phyloP scores from a whole-genome alignment of 2,113 vertebrate genomes.

The Cynopterus brachyotis region DNA sequence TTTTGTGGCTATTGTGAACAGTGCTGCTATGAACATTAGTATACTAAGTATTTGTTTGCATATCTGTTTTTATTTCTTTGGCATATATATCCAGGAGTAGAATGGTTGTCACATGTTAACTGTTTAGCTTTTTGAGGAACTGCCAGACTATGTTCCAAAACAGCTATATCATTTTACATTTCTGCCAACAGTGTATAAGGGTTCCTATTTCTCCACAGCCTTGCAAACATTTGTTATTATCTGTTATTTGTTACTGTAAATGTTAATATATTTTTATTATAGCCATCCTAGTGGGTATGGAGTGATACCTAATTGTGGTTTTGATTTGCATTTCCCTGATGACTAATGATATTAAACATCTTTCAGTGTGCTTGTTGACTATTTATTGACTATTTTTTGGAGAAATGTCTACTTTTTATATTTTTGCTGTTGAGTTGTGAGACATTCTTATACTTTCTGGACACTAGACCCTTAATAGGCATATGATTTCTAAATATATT shows the following conservation, averaged over 20 bases:
- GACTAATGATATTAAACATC: not conserved
- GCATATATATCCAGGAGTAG: not conserved
- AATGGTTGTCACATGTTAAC: not conserved
- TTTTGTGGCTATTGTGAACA: not conserved
- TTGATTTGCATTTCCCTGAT: conserved; percentile 22
- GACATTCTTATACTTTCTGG: not conserved
- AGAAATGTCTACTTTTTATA: not conserved
- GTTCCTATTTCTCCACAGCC: not conserved
- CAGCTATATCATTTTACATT: not conserved
- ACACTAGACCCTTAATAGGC: not conserved
- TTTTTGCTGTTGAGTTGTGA: not conserved
- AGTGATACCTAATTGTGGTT: not conserved
- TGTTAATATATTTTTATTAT: not conserved
- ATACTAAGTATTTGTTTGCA: not conserved
- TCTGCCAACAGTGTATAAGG: not conserved
- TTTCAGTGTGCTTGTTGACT: not conserved
- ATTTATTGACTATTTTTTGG: not conserved
- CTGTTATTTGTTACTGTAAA: not conserved
- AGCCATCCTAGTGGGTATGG: not conserved
- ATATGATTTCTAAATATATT: not conserved
- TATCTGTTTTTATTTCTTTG: conserved; percentile 25
- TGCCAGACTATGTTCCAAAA: not conserved
- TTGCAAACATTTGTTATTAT: not conserved
- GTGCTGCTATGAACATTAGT: not conserved
- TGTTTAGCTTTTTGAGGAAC: not conserved